phyloP scores from a whole-genome alignment of 2,888 invertebrate genomes.

The Campoletis raptor region DNA sequence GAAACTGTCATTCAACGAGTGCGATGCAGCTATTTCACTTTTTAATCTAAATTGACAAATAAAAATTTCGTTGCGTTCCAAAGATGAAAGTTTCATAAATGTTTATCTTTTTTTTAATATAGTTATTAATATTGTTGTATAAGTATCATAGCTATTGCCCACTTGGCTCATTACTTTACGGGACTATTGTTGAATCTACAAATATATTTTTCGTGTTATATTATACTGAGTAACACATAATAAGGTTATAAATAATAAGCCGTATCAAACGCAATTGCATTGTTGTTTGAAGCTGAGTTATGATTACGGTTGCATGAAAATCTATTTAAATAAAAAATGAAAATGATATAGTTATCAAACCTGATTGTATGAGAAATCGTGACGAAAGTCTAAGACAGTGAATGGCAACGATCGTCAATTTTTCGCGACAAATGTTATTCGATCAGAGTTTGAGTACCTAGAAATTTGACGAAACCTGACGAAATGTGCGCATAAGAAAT shows the following conservation, averaged over 20 bases:
- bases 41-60: neutral
- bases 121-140: conserved; percentile 44
- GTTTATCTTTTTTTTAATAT: conserved; percentile 14
- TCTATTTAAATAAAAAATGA: conserved; percentile 39
- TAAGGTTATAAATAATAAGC: conserved; percentile 20
- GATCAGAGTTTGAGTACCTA: neutral
- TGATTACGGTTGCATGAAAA: conserved; percentile 37
- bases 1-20: neutral
- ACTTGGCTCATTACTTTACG: conserved; percentile 53
- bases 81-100: neutral
- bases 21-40: neutral
- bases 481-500: neutral
- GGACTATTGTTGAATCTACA: conserved; percentile 54
- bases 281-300: conserved; percentile 33
- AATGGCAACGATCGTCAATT: neutral
- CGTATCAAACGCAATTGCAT: conserved; percentile 27
- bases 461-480: neutral
- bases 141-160: conserved; percentile 20
- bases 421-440: neutral
- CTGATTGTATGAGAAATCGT: conserved; percentile 24
- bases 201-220: conserved; percentile 61
- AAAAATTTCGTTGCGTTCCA: neutral
- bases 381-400: neutral
- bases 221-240: conserved; percentile 26
- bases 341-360: conserved; percentile 36